These are phyloP conservation scores for Gobiocypris rarus DNA, from an alignment of 2,113 vertebrate genomes.

Conservation along the genomic window DNA sequence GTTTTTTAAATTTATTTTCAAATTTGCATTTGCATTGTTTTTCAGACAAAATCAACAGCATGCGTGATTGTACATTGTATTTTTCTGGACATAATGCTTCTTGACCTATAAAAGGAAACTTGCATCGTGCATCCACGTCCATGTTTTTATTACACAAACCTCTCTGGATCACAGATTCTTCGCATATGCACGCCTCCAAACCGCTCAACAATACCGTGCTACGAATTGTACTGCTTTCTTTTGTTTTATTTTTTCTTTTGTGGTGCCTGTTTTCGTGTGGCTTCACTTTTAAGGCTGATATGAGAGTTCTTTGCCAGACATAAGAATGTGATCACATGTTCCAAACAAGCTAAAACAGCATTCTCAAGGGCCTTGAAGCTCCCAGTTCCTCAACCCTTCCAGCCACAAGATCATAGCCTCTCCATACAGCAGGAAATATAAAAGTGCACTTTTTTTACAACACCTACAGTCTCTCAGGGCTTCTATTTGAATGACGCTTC, in stretches of 20 bases:
- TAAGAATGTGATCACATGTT: slow-evolving; percentile 41
- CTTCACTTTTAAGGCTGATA: slow-evolving; percentile 13
- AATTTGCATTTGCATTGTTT: not conserved
- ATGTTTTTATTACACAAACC: not conserved
- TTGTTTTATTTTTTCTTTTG: slow-evolving; percentile 9
- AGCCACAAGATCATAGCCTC: slow-evolving; percentile 53
- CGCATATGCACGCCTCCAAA: not conserved
- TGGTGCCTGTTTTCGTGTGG: slow-evolving; percentile 3
- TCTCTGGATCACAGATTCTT: not conserved
- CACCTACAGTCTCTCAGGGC: slow-evolving; percentile 45
- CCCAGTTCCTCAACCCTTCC: slow-evolving; percentile 39
- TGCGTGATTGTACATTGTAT: not conserved
- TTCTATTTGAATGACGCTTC: slow-evolving; percentile 41
- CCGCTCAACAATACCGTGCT: not conserved
- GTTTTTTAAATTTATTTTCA: not conserved
- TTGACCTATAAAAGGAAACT: not conserved
- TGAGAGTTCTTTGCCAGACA: slow-evolving; percentile 33
- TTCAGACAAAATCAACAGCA: not conserved
- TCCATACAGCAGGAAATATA: slow-evolving; percentile 57
- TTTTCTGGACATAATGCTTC: not conserved
- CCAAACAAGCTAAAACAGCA: slow-evolving; percentile 25
- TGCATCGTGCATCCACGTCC: not conserved
- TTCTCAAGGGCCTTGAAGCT: slow-evolving; percentile 45
- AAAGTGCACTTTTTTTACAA: slow-evolving; percentile 48
- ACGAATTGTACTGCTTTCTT: not conserved